Base-by-base conservation (phyloP, 2,113 vertebrate species). In the Alethe castanea region DNA sequence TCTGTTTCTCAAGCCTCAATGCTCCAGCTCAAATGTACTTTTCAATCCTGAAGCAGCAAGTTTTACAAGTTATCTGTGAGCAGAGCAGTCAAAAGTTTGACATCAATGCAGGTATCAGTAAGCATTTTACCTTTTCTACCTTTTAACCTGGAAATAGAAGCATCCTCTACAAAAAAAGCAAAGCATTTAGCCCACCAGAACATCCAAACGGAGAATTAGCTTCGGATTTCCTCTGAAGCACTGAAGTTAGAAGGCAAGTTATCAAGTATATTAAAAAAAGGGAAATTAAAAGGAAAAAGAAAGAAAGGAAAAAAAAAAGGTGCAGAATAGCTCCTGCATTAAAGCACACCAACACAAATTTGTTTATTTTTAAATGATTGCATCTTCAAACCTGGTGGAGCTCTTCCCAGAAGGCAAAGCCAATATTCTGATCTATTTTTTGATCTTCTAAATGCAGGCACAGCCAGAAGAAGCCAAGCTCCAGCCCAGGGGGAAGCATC, bases 361-460 rank as follows among this genome's bases (percentile, higher is more conserved):
- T 67, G 19, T 77, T 88, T 67, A 36, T 72, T 95, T 91, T 81
- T 65, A 57, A 87, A 86, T 28, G 3, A 66, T 33, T 50, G 26
- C 56, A n/a, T 73, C 56, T 62, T 69, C 77, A 81, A n/a, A 47
- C 25, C 31, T 20, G 0, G n/a, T 7, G 17, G 47, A 0, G 2
- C 53, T 96, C 53, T 88, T 92, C 86, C 67, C 54, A 85, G 79
- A 50, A 77, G 67, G 65, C 71, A 73, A 26, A 91, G 73, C 20
- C 73, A 95, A 79, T 54, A 81, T 79, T 78, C 73, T 45, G 28
- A 64, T 88, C 69, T 94, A 81, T 57, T 92, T 94, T 94, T 86
- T 81, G 31, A 62, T 91, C 73, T 87, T 72, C 73, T 80, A 82
- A 92, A 85, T 85, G 48, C 16, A 12, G 66, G 83, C 23, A 35